Conservation (phyloP, 2,888 invertebrate species). For the Amblyjoppa proteus region DNA sequence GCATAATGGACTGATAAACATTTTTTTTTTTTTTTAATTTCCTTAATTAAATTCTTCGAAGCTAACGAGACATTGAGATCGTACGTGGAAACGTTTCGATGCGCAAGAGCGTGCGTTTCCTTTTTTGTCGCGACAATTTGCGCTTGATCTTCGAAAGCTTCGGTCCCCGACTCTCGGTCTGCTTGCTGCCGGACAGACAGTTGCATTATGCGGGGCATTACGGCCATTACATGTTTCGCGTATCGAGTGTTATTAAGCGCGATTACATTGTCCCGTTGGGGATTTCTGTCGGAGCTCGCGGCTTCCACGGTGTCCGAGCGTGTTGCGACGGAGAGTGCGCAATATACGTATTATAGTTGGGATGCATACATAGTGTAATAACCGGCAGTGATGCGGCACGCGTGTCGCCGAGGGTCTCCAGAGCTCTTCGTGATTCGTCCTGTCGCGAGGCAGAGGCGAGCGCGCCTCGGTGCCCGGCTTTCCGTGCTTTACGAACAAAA, state of each 20-base stretch:
- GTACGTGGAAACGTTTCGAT: conserved; percentile 49
- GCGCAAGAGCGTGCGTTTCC: conserved; percentile 58
- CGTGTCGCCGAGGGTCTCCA: conserved; percentile 35
- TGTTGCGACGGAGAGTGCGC: not conserved
- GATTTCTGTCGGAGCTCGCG: conserved; percentile 54
- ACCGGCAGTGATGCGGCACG: conserved; percentile 31
- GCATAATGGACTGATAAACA: no score
- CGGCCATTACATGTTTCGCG: conserved; percentile 78
- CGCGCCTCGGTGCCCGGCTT: conserved; percentile 23
- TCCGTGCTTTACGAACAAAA: conserved; percentile 70
- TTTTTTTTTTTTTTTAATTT: no score
- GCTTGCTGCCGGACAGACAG: conserved; percentile 36
- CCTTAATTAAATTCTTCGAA: not conserved
- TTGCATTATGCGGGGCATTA: conserved; percentile 71
- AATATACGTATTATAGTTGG: conserved; percentile 13
- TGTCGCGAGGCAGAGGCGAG: conserved; percentile 41
- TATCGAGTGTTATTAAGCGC: conserved; percentile 81
- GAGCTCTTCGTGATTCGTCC: conserved; percentile 55
- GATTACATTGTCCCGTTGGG: conserved; percentile 79
- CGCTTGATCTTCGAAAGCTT: conserved; percentile 46
- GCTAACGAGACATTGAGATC: not conserved
- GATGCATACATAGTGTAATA: conserved; percentile 15
- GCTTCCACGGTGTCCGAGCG: conserved; percentile 41
- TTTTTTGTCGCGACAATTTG: conserved; percentile 55
- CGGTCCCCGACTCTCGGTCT: not conserved